Base-by-base conservation (phyloP, 2,888 invertebrate genomes). In the Bombylius discolor region DNA sequence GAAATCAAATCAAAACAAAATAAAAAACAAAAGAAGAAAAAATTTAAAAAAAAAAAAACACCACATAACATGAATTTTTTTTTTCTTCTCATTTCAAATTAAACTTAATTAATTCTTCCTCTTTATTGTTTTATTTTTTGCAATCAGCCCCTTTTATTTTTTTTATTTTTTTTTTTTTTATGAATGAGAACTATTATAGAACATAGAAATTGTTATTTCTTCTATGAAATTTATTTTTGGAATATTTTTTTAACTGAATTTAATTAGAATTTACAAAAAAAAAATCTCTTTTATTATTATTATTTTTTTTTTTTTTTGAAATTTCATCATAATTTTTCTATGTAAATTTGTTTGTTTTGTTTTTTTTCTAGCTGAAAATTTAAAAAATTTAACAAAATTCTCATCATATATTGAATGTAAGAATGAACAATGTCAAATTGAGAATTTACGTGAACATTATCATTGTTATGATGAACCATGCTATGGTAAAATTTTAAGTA, bases 401-500 rank as follows among this genome's bases (percentile, higher is more conserved):
- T 68, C 61, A 48, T 74, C 75, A 14, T 73, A 72, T 62, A 60
- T 73, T 61, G 75, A 74, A 60, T 74, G 74, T 56, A 73, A 72
- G 59, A 72, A 68, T 60, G 56, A 64, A 6, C 63, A 71, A 46
- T 74, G 74, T 55, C 67, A 70, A 5, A 67, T 69, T 54, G 74
- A 74, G 62, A 72, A 70, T 57, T 58, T 72, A 46, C 72, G 94
- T 65, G 97, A 97, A 70, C 97, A 97, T 72, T 97, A 95, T 76
- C 97, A 97, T 73, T 91, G 90, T 74, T 82, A 81, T 58, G 79
- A 75, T 55, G 79, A 80, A 72, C 81, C 81, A 62, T 82, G 82
- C 64, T 78, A 79, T 23, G 81, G 83, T 58, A 80, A 91, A 66
- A 92, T 96, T n/a, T 91, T 98, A 70, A 87, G 93, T 67, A 96